Evolutionary conservation across 2,888 invertebrate genomes (phyloP).

Genomic region (Scaptodrosophila latifasciaeformis): DNA sequence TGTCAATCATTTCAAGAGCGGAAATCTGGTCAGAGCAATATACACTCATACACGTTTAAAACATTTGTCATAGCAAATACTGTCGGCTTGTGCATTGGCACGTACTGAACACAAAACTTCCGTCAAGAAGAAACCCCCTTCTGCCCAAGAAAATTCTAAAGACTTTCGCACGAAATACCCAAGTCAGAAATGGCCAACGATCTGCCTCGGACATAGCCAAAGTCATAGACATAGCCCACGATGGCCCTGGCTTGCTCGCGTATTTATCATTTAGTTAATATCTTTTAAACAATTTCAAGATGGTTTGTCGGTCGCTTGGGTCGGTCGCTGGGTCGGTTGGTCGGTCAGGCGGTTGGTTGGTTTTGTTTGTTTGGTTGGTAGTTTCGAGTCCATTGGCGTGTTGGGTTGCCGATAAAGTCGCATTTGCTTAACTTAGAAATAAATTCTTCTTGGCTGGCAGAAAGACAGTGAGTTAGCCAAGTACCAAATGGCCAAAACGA

Average conservation of each 20-base stretch:
- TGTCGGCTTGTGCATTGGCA: slow-evolving; percentile 29
- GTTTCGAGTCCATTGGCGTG: slow-evolving; percentile 11
- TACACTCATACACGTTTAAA: slow-evolving; percentile 5
- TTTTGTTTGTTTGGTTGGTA: no score
- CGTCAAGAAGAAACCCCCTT: not conserved
- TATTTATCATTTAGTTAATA: slow-evolving; percentile 58
- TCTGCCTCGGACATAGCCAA: not conserved
- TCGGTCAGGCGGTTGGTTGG: slow-evolving; percentile 22
- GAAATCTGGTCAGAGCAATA: slow-evolving; percentile 27
- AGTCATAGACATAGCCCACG: not conserved
- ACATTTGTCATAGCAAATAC: slow-evolving; percentile 48
- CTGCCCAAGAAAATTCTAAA: not conserved
- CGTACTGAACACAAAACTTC: slow-evolving; percentile 39
- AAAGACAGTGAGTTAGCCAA: slow-evolving; percentile 15
- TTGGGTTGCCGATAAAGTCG: slow-evolving; percentile 53
- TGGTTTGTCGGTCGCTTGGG: not conserved
- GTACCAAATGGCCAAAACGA: slow-evolving; percentile 10
- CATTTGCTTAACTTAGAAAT: slow-evolving; percentile 65
- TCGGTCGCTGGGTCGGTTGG: not conserved
- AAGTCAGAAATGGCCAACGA: not conserved
- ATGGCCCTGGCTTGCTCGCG: slow-evolving; percentile 37
- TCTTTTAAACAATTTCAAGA: slow-evolving; percentile 29
- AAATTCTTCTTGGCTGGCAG: slow-evolving; percentile 51
- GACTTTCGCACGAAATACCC: slow-evolving; percentile 35
- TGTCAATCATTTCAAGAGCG: slow-evolving; percentile 33